Base-by-base conservation (phyloP, 1,140 invertebrate species). In the Ceratosolen solmsi region DNA sequence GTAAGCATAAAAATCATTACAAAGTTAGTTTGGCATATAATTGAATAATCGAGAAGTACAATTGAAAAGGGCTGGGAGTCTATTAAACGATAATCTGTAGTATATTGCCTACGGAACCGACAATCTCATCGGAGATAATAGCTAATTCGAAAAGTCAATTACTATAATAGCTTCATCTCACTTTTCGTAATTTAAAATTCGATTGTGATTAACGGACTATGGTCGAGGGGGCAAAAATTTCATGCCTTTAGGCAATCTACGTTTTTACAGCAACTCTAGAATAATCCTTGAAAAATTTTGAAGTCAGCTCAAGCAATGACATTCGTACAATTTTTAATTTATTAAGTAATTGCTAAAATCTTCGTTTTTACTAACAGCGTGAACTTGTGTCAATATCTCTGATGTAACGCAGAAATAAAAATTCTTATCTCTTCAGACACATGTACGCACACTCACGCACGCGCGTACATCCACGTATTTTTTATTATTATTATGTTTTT, bases 91-190 rank as follows among this genome's bases (percentile, higher is more conserved):
- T 54, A 54, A 54, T 54, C 17, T 54, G 51, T 15, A 22, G 51
- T 22, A 4, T 54, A 54, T 15, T 8, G 17, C 41, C 17, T 54
- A 54, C 20, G 11, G 5, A 54, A 54, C 3, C 17, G 27, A 22
- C 49, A 27, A 83, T 38, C 33, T 38, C 15, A 38, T 38, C 51
- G 22, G 30, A 27, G 60, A 71, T 82, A 60, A 77, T 41, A 27
- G 54, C 38, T 82, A 78, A 82, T 79, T 82, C 58, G 58, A 56
- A 82, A 74, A 82, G 49, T 74, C 41, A 74, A 82, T 79, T 82
- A 82, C 30, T 46, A 33, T 72, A 51, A 72, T 72, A 36, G 27
- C 20, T 27, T 65, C 33, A 20, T 4, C 60, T 65, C 30, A 1
- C 2, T 13, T 17, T 60, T 30, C 25, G 2, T 1, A 30, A 11